Base-by-base conservation (phyloP, 2,797 vertebrate genomes). In the Meriones psammophilus region DNA sequence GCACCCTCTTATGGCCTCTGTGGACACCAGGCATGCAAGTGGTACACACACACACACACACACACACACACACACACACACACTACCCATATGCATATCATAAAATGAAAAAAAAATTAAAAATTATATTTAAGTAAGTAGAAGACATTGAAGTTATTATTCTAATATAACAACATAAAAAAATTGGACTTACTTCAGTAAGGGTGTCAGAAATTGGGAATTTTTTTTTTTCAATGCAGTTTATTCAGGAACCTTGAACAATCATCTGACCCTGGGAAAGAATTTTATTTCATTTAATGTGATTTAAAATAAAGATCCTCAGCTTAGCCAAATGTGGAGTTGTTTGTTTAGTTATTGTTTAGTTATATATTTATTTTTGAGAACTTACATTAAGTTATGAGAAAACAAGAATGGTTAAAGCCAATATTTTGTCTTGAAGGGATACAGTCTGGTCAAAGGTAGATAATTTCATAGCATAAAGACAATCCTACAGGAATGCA, bases 391-490 rank as follows among this genome's bases (percentile, higher is more conserved):
- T 62, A 58, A 85, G 66, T 46, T 58, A 77, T 56, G 14, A 68
- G 46, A 50, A 95, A 86, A 92, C 26, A 60, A 90, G 17, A 2
- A 30, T 94, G 39, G 7, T 12, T 20, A 73, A 5, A 22, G 30
- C 33, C 8, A 2, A n/a, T 30, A 17, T 79, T 78, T 89, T 80
- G 18, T 78, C 36, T 88, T 88, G 78, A 89, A 62, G 17, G 4
- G 8, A 94, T 84, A 58, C 5, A 58, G 42, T 86, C 10, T 96
- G 71, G 86, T 74, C 89, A 90, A 90, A 95, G n/a, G 66, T 89
- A n/a, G 22, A 83, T 83, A 66, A 46, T 69, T 60, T 69, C 85
- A n/a, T 58, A 26, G 20, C 62, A 90, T 87, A 7, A 28, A 86
- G 89, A 56, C n/a, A 69, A 3, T 66, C 10, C 9, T 86, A 39